Base-by-base conservation (phyloP, 2,113 vertebrate genomes). In the Synodontis membranacea region DNA sequence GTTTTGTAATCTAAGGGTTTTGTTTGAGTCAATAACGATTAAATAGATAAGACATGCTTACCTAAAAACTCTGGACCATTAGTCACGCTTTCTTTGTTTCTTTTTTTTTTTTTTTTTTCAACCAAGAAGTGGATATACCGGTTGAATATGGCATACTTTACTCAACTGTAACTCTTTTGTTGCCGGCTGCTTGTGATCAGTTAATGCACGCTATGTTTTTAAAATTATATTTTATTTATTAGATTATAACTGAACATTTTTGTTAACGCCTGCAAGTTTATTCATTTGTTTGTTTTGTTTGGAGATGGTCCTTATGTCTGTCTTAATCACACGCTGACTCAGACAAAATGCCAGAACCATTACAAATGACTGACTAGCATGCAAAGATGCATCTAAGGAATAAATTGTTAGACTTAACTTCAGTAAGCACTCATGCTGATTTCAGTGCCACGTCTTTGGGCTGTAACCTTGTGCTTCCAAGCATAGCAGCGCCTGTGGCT, bases 361-460 rank as follows among this genome's bases (percentile, higher is more conserved):
- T 23, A 44, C 21, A 46, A 68, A 81, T 60, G 25, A 78, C 39
- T 44, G 84, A 68, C 34, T 37, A 52, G 39, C 50, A 62, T 11
- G 42, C n/a, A 39, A 23, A 8, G 68, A 58, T 42, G 42, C 46
- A 46, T 37, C 14, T 12, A 52, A 64, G 58, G 8, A 58, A 46
- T 58, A 44, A 64, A 39, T 39, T 52, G 23, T 76, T n/a, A 64
- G 50, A 62, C 39, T 62, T 75, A 50, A 37, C 68, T 82, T 75
- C 80, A 79, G 82, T 80, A 72, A 86, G 80, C 46, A 25, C 54
- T 64, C 44, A n/a, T n/a, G 28, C 42, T 42, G 42, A 76, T 39
- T 82, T 31, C 46, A 75, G 83, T 85, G 83, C 88, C 88, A 85
- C 70, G 70, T 88, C 44, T 83, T 48, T 80, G 11, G 11, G 31